phyloP scores from a whole-genome alignment of 2,888 invertebrate genomes.

The Invenusta paracnida region DNA sequence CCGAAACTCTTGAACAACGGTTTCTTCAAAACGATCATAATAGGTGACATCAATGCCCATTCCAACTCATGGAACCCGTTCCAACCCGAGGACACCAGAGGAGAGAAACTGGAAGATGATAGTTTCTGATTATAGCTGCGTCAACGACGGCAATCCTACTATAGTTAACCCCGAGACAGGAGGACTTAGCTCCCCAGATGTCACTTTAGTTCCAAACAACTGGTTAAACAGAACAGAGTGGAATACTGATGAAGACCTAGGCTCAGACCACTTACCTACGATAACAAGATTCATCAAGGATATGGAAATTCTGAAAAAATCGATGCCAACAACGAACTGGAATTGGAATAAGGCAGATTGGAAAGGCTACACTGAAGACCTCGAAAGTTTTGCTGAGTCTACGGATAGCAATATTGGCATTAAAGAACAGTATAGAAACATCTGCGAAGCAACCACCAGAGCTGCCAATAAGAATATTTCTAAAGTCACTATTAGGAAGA shows the following conservation, averaged over 20 bases:
- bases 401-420: not conserved
- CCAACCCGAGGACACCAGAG: not conserved
- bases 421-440: not conserved
- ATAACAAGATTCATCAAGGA: not conserved
- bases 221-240: slow-evolving; percentile 1
- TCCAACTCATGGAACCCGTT: not conserved
- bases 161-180: not conserved
- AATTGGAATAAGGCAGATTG: not conserved
- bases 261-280: not conserved
- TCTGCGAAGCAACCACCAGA: not conserved
- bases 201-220: not conserved
- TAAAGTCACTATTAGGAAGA: not conserved
- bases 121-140: not conserved
- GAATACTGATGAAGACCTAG: not conserved
- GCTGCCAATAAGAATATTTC: not conserved
- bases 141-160: not conserved
- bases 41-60: not conserved
- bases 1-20: not conserved
- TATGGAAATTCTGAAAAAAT: not conserved
- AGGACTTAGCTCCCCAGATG: not conserved
- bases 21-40: not conserved
- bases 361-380: not conserved
- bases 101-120: not conserved
- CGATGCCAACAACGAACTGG: not conserved
- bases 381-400: not conserved